Conservation (phyloP, 2,797 vertebrate genomes). For the Capromys pilorides region DNA sequence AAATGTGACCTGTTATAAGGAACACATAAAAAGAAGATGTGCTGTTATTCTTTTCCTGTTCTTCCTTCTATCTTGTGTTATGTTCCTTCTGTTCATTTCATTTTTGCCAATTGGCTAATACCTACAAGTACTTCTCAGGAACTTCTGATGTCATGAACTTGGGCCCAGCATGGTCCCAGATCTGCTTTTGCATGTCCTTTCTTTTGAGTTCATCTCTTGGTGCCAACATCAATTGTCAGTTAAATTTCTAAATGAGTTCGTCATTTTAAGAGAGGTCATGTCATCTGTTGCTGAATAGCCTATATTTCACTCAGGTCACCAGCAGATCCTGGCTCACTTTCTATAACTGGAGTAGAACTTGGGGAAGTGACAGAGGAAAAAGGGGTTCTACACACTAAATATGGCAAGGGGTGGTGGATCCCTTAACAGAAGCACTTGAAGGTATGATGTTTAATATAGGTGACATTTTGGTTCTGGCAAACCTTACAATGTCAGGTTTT, state of each 20-base stretch:
- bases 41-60: neutral
- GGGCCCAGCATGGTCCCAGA: neutral
- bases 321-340: constrained; percentile 15
- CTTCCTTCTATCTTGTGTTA: neutral
- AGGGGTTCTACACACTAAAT: neutral
- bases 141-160: neutral
- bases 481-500: neutral
- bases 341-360: neutral
- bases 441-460: neutral
- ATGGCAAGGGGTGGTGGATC: neutral
- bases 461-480: neutral
- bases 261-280: constrained; percentile 1
- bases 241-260: neutral
- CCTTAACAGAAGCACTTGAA: neutral
- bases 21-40: neutral
- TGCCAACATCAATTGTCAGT: constrained; percentile 35
- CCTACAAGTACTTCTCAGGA: neutral
- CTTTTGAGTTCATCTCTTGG: neutral
- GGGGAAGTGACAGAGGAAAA: neutral
- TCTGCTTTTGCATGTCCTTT: neutral
- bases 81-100: no score
- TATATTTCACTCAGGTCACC: neutral
- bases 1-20: neutral
- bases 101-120: neutral
- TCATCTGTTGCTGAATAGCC: neutral